These are phyloP conservation scores for Nemapogon koenigi DNA, from an alignment of 2,888 invertebrate genomes.

Conservation along the genomic window DNA sequence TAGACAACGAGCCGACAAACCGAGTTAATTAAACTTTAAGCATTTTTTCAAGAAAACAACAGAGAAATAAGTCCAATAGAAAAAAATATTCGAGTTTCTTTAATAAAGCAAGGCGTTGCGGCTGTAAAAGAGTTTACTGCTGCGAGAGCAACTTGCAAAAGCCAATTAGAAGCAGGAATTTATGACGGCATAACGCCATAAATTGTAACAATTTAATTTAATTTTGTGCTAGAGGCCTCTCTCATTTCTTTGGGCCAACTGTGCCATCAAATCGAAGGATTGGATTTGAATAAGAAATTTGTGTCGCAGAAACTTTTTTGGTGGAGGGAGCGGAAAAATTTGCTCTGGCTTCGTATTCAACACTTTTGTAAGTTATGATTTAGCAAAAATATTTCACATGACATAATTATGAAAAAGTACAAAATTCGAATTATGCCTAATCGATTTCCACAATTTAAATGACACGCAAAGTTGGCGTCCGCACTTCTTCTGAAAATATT, in stretches of 20 bases:
- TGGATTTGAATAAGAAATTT: conserved; percentile 26
- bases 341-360: conserved; percentile 19
- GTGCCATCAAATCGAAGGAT: conserved; percentile 13
- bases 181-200: conserved; percentile 44
- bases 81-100: conserved; percentile 19
- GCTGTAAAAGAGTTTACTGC: conserved; percentile 55
- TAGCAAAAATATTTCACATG: too few relatives aligned
- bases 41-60: conserved; percentile 2
- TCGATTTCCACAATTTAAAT: too few relatives aligned
- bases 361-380: too few relatives aligned
- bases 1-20: conserved; percentile 5
- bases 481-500: too few relatives aligned
- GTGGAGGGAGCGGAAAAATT: conserved; percentile 18
- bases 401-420: too few relatives aligned
- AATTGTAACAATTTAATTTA: conserved; percentile 60
- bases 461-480: too few relatives aligned
- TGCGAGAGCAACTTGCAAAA: conserved; percentile 31
- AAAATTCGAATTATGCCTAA: too few relatives aligned
- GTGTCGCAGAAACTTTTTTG: conserved; percentile 26
- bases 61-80: conserved; percentile 1
- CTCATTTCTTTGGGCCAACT: conserved; percentile 14
- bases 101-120: conserved; percentile 45
- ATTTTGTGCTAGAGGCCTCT: conserved; percentile 32
- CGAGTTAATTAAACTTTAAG: conserved; percentile 5
- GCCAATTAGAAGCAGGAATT: conserved; percentile 56